Percentiles rank a stretch among this genome's conserved stretches.
phyloP scores from a whole-genome alignment of 2,888 invertebrate species.

The Adelognathus sp. region DNA sequence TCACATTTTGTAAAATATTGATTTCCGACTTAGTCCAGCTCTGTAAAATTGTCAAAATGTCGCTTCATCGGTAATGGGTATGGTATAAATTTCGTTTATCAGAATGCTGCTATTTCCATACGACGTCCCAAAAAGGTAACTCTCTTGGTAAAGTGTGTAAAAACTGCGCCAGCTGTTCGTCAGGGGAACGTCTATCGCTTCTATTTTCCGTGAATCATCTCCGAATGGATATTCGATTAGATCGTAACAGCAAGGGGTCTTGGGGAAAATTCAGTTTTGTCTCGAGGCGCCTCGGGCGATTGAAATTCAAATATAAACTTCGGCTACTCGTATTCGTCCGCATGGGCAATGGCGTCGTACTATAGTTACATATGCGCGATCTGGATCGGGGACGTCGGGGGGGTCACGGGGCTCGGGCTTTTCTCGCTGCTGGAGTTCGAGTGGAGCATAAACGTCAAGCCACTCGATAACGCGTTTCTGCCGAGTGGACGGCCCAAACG shows the following conservation, averaged over 20 bases:
- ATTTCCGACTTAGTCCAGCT: too few relatives aligned
- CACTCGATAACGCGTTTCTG: constrained; percentile 39
- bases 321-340: neutral
- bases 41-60: neutral
- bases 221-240: constrained; percentile 41
- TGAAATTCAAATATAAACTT: constrained; percentile 51
- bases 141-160: neutral
- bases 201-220: constrained; percentile 14
- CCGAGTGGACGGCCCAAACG: constrained; percentile 36
- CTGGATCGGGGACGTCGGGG: neutral
- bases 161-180: constrained; percentile 2
- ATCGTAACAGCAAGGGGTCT: constrained; percentile 24
- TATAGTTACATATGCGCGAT: constrained; percentile 10
- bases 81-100: neutral
- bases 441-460: constrained; percentile 45
- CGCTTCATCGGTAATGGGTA: neutral
- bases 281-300: constrained; percentile 43
- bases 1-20: too few relatives aligned
- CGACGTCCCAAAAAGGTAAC: neutral
- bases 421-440: constrained; percentile 36
- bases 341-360: neutral
- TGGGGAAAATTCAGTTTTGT: constrained; percentile 54
- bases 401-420: constrained; percentile 5
- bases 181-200: neutral
- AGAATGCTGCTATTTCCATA: too few relatives aligned